Evolutionary conservation across 2,113 vertebrate genomes (phyloP).

Genomic region (Aegypius monachus): DNA sequence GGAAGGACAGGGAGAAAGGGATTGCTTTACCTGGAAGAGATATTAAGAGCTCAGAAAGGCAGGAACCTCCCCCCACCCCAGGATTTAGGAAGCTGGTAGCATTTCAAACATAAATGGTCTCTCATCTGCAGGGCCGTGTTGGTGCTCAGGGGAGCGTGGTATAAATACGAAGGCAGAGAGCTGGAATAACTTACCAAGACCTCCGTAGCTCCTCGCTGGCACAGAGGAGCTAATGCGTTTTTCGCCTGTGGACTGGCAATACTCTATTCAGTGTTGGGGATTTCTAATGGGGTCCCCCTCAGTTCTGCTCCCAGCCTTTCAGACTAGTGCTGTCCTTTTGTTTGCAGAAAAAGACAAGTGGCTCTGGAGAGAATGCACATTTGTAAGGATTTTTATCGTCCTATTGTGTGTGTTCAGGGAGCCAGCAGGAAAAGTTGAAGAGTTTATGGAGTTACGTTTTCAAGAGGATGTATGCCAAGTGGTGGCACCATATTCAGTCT

Average conservation of each 20-base stretch:
- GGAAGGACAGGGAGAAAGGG: background rate
- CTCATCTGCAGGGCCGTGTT: background rate
- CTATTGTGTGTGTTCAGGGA: background rate
- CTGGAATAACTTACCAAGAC: background rate
- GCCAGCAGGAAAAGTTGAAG: background rate
- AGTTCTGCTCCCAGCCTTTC: background rate
- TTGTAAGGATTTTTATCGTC: background rate
- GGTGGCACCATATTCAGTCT: background rate
- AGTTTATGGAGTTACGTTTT: background rate
- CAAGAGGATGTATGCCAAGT: background rate
- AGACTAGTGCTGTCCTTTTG: background rate
- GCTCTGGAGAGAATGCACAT: background rate
- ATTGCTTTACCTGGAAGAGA: background rate
- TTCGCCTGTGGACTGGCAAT: background rate
- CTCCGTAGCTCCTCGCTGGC: background rate
- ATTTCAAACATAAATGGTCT: background rate
- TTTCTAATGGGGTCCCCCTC: background rate
- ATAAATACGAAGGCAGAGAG: background rate
- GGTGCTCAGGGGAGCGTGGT: background rate
- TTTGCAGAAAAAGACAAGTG: background rate
- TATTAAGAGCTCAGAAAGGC: background rate
- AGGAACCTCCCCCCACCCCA: background rate
- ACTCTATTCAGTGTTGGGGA: background rate
- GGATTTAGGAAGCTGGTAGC: background rate
- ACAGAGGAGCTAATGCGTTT: background rate